Evolutionary conservation across 2,113 vertebrate species (phyloP).

Genomic region (Isichthys henryi): DNA sequence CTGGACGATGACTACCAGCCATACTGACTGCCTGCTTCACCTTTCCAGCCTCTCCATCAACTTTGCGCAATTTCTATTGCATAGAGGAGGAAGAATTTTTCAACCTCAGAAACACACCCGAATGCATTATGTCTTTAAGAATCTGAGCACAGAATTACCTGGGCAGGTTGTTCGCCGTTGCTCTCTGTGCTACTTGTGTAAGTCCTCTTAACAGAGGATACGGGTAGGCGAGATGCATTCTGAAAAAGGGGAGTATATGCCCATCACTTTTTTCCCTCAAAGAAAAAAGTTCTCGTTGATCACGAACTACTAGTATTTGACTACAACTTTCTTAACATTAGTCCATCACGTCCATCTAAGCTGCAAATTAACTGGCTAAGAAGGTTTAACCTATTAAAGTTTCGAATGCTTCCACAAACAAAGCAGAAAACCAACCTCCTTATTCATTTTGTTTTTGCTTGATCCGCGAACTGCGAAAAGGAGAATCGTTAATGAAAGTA

Average conservation of each 20-base stretch:
- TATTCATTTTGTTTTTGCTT: constrained; percentile 27
- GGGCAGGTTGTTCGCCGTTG: constrained; percentile 38
- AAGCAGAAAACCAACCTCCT: constrained; percentile 27
- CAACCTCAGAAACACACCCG: neutral
- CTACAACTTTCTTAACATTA: neutral
- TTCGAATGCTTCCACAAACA: neutral
- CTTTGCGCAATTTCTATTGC: constrained; percentile 50
- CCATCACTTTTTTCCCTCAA: neutral
- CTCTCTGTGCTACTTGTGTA: constrained; percentile 40
- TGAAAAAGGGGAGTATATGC: neutral
- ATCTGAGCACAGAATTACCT: constrained; percentile 35
- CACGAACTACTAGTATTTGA: neutral
- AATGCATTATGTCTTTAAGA: neutral
- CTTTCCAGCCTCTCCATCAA: constrained; percentile 36
- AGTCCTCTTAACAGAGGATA: constrained; percentile 51
- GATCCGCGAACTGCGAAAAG: neutral
- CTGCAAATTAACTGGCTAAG: neutral
- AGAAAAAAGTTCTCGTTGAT: neutral
- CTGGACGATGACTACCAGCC: constrained; percentile 3
- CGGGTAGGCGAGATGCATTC: constrained; percentile 54
- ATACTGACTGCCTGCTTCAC: constrained; percentile 39
- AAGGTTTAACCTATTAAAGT: neutral
- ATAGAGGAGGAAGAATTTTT: neutral
- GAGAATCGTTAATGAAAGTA: neutral
- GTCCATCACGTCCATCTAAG: neutral